These are phyloP conservation scores for Labeo rohita DNA, from an alignment of 2,113 vertebrate species.

Conservation along the genomic window DNA sequence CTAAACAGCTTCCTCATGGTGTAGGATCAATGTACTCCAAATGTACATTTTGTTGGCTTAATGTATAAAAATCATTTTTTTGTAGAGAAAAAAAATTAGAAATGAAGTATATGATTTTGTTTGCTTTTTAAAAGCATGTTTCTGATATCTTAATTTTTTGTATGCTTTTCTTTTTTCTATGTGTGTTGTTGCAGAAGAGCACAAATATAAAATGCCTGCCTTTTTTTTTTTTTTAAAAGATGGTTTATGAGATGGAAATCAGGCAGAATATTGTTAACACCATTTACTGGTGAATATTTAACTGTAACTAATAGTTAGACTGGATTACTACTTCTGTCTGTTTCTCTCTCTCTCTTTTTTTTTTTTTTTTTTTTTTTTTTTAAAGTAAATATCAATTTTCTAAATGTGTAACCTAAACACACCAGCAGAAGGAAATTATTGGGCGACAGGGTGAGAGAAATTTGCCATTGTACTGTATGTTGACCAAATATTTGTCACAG, in stretches of 20 bases:
- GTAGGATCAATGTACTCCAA: not conserved
- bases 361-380: not conserved
- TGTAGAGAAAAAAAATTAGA: not conserved
- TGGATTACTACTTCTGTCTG: too few species aligned
- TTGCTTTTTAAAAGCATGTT: not conserved
- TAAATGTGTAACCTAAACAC: not conserved
- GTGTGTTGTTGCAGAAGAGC: not conserved
- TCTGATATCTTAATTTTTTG: not conserved
- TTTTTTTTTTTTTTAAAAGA: not conserved
- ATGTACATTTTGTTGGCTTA: not conserved
- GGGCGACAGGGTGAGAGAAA: not conserved
- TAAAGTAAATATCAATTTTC: not conserved
- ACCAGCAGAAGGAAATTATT: not conserved
- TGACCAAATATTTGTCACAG: not conserved
- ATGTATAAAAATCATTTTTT: not conserved
- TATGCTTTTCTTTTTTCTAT: not conserved
- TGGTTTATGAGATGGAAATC: not conserved
- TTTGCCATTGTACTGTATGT: not conserved
- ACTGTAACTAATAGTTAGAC: not conserved
- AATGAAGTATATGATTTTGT: not conserved
- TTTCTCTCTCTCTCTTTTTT: too few species aligned
- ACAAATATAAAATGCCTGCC: not conserved
- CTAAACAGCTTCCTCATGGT: not conserved
- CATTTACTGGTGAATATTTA: not conserved
- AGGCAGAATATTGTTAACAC: not conserved